phyloP scores from a whole-genome alignment of 2,797 vertebrate species.

The Myripristis murdjan region DNA sequence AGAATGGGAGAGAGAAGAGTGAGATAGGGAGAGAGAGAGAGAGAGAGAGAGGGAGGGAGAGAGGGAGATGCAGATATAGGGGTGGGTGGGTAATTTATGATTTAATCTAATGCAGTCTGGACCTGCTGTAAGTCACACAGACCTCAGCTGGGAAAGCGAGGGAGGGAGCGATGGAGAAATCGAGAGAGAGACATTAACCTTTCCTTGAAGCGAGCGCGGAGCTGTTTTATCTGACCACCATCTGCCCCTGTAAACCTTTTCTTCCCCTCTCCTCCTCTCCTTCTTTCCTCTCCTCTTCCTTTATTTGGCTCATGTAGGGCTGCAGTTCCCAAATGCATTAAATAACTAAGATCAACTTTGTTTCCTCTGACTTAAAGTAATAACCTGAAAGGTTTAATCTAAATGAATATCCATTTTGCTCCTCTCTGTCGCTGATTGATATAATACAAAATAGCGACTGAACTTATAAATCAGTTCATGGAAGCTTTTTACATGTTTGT shows the following conservation, averaged over 20 bases:
- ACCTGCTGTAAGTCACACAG: conserved; percentile 98
- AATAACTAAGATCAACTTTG: conserved; percentile 33
- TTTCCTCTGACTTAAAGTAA: conserved; percentile 11
- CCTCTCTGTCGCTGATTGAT: not conserved
- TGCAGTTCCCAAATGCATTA: conserved; percentile 27
- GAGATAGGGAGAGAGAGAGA: conserved; percentile 58
- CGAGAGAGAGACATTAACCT: conserved; percentile 83
- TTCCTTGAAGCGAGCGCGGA: conserved; percentile 76
- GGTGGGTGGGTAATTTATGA: conserved; percentile 96
- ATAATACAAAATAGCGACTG: not conserved
- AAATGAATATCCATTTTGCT: not conserved
- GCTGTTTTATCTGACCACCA: conserved; percentile 80
- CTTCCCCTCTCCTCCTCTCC: conserved; percentile 40
- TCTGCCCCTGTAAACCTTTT: conserved; percentile 67
- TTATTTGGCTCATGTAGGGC: conserved; percentile 26
- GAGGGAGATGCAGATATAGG: conserved; percentile 92
- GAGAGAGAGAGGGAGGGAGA: too few species aligned
- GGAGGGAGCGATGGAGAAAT: conserved; percentile 76
- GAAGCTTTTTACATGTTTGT: conserved; percentile 2
- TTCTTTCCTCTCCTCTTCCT: conserved; percentile 26
- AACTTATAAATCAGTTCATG: not conserved
- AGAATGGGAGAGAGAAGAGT: conserved; percentile 65
- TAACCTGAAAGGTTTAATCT: not conserved
- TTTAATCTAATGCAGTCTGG: conserved; percentile 98
- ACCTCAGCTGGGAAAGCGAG: conserved; percentile 86